Percentiles rank a stretch among this genome's conserved stretches.
These are phyloP conservation scores for Omphaloscelis lunosa DNA, from an alignment of 2,888 invertebrate genomes.

Conservation along the genomic window DNA sequence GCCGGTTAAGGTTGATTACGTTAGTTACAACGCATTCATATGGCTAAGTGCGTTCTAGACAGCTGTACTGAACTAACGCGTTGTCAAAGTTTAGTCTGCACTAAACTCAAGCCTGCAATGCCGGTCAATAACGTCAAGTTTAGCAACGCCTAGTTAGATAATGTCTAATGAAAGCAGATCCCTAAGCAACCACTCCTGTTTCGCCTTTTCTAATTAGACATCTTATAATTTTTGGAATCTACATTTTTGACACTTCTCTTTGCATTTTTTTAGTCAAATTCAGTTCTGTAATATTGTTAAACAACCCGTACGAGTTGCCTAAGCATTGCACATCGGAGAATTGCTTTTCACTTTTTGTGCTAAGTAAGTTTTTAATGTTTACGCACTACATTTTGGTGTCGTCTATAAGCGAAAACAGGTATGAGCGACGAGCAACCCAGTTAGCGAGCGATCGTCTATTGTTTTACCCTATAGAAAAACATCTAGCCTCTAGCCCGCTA, in stretches of 20 bases:
- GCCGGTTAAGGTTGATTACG: no score
- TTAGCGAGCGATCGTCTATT: not conserved
- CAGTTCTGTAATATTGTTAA: not conserved
- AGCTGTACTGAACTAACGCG: not conserved
- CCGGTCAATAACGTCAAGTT: not conserved
- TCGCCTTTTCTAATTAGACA: not conserved
- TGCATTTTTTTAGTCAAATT: not conserved
- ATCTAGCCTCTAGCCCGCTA: no score
- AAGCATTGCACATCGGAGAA: not conserved
- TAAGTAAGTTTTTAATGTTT: not conserved
- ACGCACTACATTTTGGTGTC: not conserved
- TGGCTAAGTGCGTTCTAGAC: not conserved
- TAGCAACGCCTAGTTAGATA: not conserved
- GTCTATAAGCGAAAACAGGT: not conserved
- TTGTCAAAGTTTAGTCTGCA: not conserved
- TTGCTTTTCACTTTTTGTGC: no score
- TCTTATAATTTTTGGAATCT: not conserved
- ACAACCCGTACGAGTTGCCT: not conserved
- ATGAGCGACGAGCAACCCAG: no score
- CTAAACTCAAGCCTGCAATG: not conserved
- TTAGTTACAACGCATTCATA: not conserved
- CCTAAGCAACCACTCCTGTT: not conserved
- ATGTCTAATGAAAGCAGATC: not conserved
- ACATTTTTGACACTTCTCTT: not conserved
- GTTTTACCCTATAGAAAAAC: not conserved